A percentile compares a stretch with the other conserved stretches of the same genome.
phyloP scores from a whole-genome alignment of 2,797 vertebrate genomes.

The Triplophysa bombifrons region DNA sequence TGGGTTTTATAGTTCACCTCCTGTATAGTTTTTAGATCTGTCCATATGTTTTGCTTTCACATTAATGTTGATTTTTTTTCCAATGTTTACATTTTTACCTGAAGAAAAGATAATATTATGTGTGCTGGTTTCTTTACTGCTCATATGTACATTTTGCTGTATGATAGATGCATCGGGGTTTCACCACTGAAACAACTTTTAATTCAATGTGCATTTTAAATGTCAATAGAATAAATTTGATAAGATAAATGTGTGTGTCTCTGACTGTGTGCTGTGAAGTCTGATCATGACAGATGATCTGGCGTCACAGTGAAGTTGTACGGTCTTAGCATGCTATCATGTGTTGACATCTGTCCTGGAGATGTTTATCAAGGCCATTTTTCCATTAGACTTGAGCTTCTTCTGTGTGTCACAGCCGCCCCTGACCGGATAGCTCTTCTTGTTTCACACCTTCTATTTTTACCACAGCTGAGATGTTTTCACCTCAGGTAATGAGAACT shows the following conservation, averaged over 20 bases:
- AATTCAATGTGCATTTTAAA: slow-evolving; percentile 69
- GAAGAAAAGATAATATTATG: slow-evolving; percentile 52
- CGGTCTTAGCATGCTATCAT: slow-evolving; percentile 34
- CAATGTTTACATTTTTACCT: slow-evolving; percentile 69
- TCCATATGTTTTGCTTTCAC: slow-evolving; percentile 24
- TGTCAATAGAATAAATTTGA: slow-evolving; percentile 69
- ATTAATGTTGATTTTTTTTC: slow-evolving; percentile 36
- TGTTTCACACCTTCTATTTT: slow-evolving; percentile 46
- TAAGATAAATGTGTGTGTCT: slow-evolving; percentile 45
- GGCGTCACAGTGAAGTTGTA: slow-evolving; percentile 6
- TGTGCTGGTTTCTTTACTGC: slow-evolving; percentile 62
- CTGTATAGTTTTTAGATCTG: slow-evolving; percentile 41
- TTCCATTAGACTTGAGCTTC: slow-evolving; percentile 53
- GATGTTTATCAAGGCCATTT: slow-evolving; percentile 32
- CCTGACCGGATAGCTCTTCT: slow-evolving; percentile 11
- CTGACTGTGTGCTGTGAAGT: slow-evolving; percentile 17
- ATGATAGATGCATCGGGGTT: slow-evolving; percentile 50
- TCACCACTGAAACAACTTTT: slow-evolving; percentile 68
- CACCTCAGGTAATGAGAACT: slow-evolving; percentile 39
- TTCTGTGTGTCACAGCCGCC: slow-evolving; percentile 29
- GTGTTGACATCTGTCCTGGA: slow-evolving; percentile 31
- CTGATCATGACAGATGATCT: neutral
- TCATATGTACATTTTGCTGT: slow-evolving; percentile 68
- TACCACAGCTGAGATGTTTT: slow-evolving; percentile 18
- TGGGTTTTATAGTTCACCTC: slow-evolving; percentile 59